phyloP scores from a whole-genome alignment of 2,888 invertebrate species.

The Coelopa pilipes region DNA sequence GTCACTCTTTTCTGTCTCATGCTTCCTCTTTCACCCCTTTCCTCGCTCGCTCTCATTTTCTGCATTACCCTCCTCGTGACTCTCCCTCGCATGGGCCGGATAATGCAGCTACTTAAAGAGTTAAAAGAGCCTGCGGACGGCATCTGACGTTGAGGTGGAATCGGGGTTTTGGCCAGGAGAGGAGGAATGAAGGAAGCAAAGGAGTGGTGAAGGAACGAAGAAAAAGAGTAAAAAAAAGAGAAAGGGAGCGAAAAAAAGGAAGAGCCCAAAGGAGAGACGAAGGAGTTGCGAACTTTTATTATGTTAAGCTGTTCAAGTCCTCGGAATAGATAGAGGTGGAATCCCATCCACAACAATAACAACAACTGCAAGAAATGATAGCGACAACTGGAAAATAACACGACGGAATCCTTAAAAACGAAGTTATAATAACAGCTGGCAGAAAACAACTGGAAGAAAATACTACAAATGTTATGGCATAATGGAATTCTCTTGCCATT shows the following conservation, averaged over 20 bases:
- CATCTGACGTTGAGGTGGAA: background rate
- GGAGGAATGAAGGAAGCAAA: background rate
- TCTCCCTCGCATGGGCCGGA: background rate
- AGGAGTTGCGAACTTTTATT: constrained; percentile 28
- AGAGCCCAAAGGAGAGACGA: background rate
- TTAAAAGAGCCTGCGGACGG: background rate
- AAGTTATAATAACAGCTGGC: background rate
- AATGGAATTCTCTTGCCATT: too few relatives aligned
- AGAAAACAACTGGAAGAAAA: background rate
- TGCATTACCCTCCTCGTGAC: too few relatives aligned
- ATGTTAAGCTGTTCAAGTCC: constrained; percentile 1
- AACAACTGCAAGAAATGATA: constrained; percentile 6
- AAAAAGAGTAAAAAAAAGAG: background rate
- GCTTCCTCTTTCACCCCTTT: too few relatives aligned
- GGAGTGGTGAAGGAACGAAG: background rate
- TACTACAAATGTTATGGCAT: too few relatives aligned
- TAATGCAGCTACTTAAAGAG: constrained; percentile 34
- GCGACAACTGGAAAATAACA: background rate
- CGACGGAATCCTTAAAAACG: background rate
- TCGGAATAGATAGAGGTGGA: too few relatives aligned
- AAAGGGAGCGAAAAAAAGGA: too few relatives aligned
- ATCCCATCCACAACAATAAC: too few relatives aligned
- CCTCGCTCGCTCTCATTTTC: too few relatives aligned
- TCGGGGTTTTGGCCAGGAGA: too few relatives aligned
- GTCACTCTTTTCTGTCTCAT: too few relatives aligned